Conservation (phyloP, 2,888 invertebrate species). For the Caenorhabditis panamensis region DNA sequence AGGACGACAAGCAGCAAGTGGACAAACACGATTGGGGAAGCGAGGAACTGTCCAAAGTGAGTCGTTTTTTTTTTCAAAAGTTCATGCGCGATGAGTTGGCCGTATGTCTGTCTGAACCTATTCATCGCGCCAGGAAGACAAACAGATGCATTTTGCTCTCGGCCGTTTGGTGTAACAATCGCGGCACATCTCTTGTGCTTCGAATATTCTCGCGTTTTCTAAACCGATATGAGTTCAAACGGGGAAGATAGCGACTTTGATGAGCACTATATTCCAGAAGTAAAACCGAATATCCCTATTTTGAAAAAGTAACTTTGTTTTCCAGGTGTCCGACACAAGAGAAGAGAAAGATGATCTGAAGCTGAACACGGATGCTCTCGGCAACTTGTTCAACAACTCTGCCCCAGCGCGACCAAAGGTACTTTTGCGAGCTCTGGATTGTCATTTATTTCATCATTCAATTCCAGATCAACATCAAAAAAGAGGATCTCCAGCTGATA, state of each 20-base stretch:
- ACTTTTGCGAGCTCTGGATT: neutral
- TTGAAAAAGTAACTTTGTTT: conserved; percentile 5
- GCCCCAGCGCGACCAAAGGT: conserved; percentile 49
- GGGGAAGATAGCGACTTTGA: conserved; percentile 56
- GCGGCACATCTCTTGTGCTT: conserved; percentile 2
- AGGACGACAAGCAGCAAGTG: conserved; percentile 64
- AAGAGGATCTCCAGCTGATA: conserved; percentile 71
- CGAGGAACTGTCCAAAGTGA: conserved; percentile 74
- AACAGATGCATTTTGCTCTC: conserved; percentile 41
- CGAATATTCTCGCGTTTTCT: conserved; percentile 24
- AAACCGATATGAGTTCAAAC: conserved; percentile 24
- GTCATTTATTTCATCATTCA: neutral
- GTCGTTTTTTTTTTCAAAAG: conserved; percentile 19
- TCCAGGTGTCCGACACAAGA: conserved; percentile 66
- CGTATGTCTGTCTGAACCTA: conserved; percentile 37
- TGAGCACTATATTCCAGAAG: conserved; percentile 59
- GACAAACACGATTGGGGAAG: conserved; percentile 76
- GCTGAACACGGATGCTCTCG: conserved; percentile 63
- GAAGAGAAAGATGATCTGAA: conserved; percentile 69
- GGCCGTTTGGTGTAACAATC: conserved; percentile 37
- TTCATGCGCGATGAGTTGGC: conserved; percentile 5
- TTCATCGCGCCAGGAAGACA: conserved; percentile 28
- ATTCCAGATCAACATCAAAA: conserved; percentile 66
- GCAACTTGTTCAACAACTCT: conserved; percentile 55
- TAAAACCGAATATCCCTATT: neutral